A percentile compares a stretch with the other conserved stretches of the same genome.
These are phyloP conservation scores for Pyxicephalus adspersus DNA, from an alignment of 2,113 vertebrate species.

Conservation along the genomic window DNA sequence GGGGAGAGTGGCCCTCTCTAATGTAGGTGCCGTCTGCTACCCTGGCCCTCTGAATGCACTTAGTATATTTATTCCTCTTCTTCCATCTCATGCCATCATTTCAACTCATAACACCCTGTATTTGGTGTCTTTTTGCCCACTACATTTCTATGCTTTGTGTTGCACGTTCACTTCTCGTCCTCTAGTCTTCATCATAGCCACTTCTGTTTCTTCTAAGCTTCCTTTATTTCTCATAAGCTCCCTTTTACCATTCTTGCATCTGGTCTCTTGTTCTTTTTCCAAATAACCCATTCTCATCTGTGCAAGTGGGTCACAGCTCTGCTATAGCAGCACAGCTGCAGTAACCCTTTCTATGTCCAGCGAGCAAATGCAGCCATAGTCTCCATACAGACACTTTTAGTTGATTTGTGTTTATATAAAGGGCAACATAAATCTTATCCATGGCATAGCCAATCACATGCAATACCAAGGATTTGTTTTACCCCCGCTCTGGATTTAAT, in stretches of 20 bases:
- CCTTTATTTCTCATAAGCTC: slow-evolving; percentile 19
- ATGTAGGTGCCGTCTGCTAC: slow-evolving; percentile 45
- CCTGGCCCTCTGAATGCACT: slow-evolving; percentile 5
- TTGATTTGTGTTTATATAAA: background rate
- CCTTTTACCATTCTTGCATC: slow-evolving; percentile 31
- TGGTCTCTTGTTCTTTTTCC: slow-evolving; percentile 26
- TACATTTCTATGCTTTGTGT: background rate
- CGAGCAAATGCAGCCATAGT: background rate
- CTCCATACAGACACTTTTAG: background rate
- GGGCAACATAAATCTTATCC: too few species aligned
- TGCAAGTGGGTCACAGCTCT: slow-evolving; percentile 36
- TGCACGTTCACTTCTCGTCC: background rate
- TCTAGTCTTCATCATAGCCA: background rate
- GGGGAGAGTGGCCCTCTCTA: slow-evolving; percentile 47
- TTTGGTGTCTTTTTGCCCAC: background rate
- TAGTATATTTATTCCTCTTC: slow-evolving; percentile 25
- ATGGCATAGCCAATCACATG: background rate
- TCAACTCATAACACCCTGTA: background rate
- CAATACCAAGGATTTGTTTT: background rate
- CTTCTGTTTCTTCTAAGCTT: background rate
- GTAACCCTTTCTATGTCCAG: slow-evolving; percentile 21
- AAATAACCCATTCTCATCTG: slow-evolving; percentile 31
- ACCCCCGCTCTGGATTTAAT: background rate
- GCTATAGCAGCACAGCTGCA: slow-evolving; percentile 9
- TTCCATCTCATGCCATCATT: background rate